A percentile compares a stretch with the other conserved stretches of the same genome.
These are phyloP conservation scores for Pangasius sanitwongsei DNA, from an alignment of 2,797 vertebrate genomes.

Conservation along the genomic window DNA sequence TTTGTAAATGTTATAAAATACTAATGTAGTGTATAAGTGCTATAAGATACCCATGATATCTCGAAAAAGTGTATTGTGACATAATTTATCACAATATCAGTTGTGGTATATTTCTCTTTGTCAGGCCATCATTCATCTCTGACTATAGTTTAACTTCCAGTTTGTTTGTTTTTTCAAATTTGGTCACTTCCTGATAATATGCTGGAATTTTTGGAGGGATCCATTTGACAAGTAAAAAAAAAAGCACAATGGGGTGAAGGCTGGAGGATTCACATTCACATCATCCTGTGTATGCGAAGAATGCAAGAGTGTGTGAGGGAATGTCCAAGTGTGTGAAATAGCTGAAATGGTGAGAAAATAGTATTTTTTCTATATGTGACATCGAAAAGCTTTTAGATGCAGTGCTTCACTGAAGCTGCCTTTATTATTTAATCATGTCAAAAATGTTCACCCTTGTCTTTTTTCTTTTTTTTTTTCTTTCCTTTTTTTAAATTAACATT, in stretches of 20 bases:
- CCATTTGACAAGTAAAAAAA: background rate
- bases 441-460: background rate
- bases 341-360: constrained; percentile 13
- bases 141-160: background rate
- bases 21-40: background rate
- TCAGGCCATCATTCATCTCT: background rate
- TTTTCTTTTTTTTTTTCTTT: background rate
- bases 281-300: constrained; percentile 15
- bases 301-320: background rate
- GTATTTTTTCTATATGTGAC: background rate
- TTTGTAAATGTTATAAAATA: background rate
- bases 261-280: background rate
- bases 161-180: background rate
- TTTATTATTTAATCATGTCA: constrained; percentile 27
- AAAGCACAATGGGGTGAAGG: background rate
- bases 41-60: background rate
- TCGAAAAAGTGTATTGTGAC: background rate
- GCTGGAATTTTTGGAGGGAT: background rate
- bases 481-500: background rate
- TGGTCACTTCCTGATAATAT: background rate
- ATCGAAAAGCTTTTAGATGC: background rate
- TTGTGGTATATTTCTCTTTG: background rate
- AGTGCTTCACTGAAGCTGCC: background rate
- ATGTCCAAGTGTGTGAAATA: constrained; percentile 15
- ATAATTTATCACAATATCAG: background rate